Evolutionary conservation across 2,888 invertebrate species (phyloP).

Genomic region (Hyposoter dolosus): DNA sequence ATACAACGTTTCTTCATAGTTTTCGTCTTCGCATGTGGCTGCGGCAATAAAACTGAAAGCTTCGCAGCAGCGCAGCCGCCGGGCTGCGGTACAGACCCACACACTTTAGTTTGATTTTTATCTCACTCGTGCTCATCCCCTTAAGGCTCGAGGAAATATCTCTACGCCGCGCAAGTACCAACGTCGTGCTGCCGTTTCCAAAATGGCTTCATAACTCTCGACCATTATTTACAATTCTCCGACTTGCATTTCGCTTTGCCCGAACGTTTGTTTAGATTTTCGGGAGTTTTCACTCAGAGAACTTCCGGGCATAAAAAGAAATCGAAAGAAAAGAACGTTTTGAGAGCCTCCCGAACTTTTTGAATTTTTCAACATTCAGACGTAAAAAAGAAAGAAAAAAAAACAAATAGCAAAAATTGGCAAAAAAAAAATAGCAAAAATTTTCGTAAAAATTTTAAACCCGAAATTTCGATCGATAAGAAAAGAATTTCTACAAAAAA

Average conservation of each 20-base stretch:
- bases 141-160: slow-evolving; percentile 43
- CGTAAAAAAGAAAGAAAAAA: not conserved
- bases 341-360: slow-evolving; percentile 16
- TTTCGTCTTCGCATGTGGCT: slow-evolving; percentile 27
- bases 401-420: no score
- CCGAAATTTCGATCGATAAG: not conserved
- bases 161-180: slow-evolving; percentile 27
- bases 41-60: slow-evolving; percentile 4
- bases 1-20: not conserved
- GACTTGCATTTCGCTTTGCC: not conserved
- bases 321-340: not conserved
- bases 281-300: slow-evolving; percentile 12
- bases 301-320: slow-evolving; percentile 40
- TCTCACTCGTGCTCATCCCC: slow-evolving; percentile 41
- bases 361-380: slow-evolving; percentile 21
- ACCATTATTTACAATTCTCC: not conserved
- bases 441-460: no score
- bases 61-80: not conserved
- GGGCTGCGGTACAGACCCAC: slow-evolving; percentile 23
- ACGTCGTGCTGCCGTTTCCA: slow-evolving; percentile 51
- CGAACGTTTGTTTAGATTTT: slow-evolving; percentile 4
- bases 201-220: not conserved
- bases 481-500: not conserved
- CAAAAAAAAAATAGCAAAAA: no score
- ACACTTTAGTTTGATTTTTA: slow-evolving; percentile 54